phyloP scores from a whole-genome alignment of 2,113 vertebrate species.

The Campylomormyrus tamandua region DNA sequence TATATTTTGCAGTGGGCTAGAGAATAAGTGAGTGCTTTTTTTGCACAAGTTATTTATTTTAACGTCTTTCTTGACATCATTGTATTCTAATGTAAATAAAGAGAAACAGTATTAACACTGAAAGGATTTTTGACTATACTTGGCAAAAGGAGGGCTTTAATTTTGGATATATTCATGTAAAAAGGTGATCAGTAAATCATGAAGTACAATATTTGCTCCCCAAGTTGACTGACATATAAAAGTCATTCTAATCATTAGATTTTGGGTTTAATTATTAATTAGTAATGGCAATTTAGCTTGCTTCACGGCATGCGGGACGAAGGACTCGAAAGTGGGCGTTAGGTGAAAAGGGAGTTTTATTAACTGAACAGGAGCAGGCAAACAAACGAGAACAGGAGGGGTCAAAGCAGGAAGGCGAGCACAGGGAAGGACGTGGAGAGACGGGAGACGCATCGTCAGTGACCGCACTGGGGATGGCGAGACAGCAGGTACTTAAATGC shows the following conservation, averaged over 20 bases:
- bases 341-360: neutral
- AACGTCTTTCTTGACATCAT: neutral
- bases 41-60: conserved; percentile 9
- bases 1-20: conserved; percentile 11
- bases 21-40: neutral
- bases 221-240: neutral
- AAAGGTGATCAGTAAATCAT: neutral
- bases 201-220: neutral
- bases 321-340: neutral
- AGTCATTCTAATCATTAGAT: neutral
- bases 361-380: neutral
- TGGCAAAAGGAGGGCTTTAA: neutral
- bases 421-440: neutral
- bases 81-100: conserved; percentile 21
- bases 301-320: neutral
- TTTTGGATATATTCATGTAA: neutral
- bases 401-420: neutral
- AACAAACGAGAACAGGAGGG: neutral
- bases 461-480: neutral
- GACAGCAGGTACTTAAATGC: neutral
- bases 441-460: neutral
- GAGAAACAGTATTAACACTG: conserved; percentile 4
- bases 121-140: neutral
- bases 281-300: neutral
- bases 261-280: neutral